A percentile compares a stretch with the other conserved stretches of the same genome.
Evolutionary conservation across 1,140 invertebrate species (phyloP).

Genomic region (Magallana gigas): DNA sequence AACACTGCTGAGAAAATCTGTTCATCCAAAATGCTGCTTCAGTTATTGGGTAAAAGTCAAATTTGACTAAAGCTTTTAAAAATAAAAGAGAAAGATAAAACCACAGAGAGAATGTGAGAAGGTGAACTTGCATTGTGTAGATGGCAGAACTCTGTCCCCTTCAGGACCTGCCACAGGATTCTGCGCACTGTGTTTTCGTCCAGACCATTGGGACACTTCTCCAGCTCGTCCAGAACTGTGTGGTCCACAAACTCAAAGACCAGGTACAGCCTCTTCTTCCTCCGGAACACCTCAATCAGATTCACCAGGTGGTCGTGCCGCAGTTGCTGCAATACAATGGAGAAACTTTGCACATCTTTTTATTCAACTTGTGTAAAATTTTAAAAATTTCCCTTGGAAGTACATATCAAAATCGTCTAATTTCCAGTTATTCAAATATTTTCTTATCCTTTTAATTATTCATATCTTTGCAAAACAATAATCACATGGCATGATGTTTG

Average conservation of each 20-base stretch:
- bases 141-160: constrained; percentile 92
- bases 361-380: too few relatives aligned
- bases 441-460: too few relatives aligned
- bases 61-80: too few relatives aligned
- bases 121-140: constrained; percentile 86
- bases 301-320: constrained; percentile 93
- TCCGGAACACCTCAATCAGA: constrained; percentile 92
- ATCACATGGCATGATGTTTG: too few relatives aligned
- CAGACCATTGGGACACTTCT: constrained; percentile 85
- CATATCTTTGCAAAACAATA: too few relatives aligned
- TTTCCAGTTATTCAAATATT: too few relatives aligned
- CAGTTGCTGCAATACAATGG: constrained; percentile 85
- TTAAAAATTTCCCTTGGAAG: too few relatives aligned
- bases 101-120: background rate
- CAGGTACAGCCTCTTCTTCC: constrained; percentile 90
- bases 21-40: too few relatives aligned
- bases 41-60: too few relatives aligned
- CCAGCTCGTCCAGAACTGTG: constrained; percentile 91
- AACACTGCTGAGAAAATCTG: too few relatives aligned
- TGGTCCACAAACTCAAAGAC: constrained; percentile 94
- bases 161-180: constrained; percentile 90
- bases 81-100: constrained; percentile 9
- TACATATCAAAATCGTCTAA: too few relatives aligned
- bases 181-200: constrained; percentile 86
- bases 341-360: background rate